These are phyloP conservation scores for Patella pellucida DNA, from an alignment of 2,888 invertebrate genomes.

Conservation along the genomic window DNA sequence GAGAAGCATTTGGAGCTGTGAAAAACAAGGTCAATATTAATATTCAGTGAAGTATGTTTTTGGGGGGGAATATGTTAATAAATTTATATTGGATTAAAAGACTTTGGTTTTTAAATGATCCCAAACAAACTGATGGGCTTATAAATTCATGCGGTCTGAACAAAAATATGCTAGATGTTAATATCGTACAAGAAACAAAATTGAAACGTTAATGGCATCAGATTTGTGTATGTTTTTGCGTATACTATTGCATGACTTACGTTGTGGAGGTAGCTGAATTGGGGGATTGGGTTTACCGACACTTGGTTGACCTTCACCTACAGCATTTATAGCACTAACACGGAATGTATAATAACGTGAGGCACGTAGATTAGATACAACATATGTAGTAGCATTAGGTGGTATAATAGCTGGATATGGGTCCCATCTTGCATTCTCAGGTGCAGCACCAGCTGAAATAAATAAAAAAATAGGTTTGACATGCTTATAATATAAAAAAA, in stretches of 20 bases:
- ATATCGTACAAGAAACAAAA: not conserved
- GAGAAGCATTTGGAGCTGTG: constrained; percentile 95
- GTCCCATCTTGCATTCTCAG: constrained; percentile 41
- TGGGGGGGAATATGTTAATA: too few species aligned
- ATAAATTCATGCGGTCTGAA: not conserved
- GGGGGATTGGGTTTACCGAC: constrained; percentile 86
- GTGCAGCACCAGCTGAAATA: constrained; percentile 27
- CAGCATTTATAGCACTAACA: constrained; percentile 95
- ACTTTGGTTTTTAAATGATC: too few species aligned
- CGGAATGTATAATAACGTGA: constrained; percentile 96
- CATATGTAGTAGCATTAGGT: constrained; percentile 86
- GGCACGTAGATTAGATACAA: constrained; percentile 88
- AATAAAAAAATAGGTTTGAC: too few species aligned
- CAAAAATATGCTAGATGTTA: not conserved
- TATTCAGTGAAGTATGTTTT: not conserved
- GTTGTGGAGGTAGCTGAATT: constrained; percentile 93
- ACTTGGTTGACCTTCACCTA: constrained; percentile 93
- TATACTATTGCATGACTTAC: constrained; percentile 74
- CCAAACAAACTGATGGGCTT: too few species aligned
- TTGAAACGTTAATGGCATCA: too few species aligned
- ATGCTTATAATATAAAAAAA: too few species aligned
- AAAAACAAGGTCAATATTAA: constrained; percentile 24
- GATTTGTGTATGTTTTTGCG: too few species aligned
- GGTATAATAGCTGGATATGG: constrained; percentile 87
- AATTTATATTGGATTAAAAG: too few species aligned